These are phyloP conservation scores for Augochlorella aurata DNA, from an alignment of 2,888 invertebrate species.

Conservation along the genomic window DNA sequence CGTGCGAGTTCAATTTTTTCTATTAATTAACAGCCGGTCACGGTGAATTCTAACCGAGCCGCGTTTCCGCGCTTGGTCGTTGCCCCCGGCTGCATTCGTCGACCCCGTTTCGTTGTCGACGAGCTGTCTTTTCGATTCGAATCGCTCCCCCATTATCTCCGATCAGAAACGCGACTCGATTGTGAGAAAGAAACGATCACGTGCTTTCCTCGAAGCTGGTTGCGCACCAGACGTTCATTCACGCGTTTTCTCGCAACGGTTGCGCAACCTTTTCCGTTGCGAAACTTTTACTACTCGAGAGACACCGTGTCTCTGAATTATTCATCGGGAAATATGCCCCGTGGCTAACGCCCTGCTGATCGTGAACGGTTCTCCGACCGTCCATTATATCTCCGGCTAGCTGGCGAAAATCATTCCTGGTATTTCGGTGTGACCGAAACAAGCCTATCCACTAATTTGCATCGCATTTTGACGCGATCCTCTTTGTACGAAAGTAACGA, in stretches of 20 bases:
- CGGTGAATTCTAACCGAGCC: constrained; percentile 13
- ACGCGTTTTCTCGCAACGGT: constrained; percentile 18
- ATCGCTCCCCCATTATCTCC: neutral
- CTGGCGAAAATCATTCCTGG: neutral
- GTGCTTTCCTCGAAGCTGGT: neutral
- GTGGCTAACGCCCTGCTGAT: constrained; percentile 3
- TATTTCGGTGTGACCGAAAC: neutral
- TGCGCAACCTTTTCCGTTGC: constrained; percentile 35
- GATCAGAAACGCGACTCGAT: neutral
- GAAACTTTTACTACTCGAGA: constrained; percentile 37
- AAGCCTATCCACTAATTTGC: neutral
- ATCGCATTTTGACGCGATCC: neutral
- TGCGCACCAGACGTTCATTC: constrained; percentile 16
- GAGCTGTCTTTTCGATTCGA: neutral
- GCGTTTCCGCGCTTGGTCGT: constrained; percentile 14
- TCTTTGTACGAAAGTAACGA: no score
- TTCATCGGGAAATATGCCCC: constrained; percentile 41
- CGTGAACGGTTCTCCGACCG: constrained; percentile 2
- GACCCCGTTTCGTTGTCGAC: neutral
- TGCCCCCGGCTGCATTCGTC: constrained; percentile 5
- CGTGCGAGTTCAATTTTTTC: constrained; percentile 23
- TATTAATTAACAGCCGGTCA: constrained; percentile 35
- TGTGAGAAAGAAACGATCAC: neutral
- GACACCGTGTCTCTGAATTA: constrained; percentile 40
- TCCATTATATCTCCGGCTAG: neutral